Evolutionary conservation across 1,140 invertebrate genomes (phyloP), one percentile per base, ranked within the genome.

Genomic region (Trichogramma pretiosum): DNA sequence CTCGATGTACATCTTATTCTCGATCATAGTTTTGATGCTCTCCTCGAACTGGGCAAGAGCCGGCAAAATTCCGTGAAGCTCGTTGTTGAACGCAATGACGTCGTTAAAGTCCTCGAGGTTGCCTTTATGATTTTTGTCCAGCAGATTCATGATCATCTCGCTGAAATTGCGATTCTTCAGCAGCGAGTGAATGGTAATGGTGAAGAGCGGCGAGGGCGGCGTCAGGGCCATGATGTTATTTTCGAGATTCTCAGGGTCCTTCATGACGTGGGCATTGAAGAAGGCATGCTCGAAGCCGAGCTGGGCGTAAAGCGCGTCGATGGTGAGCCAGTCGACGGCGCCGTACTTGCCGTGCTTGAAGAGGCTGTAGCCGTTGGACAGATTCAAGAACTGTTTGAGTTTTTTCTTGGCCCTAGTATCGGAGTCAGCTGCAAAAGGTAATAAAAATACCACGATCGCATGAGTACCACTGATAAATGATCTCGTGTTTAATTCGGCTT

Each of bases 271-370:
- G 32, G 41, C 30, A 18, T 45, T 45, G 37, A 50, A 50, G 32
- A 50, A 50, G 37, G 48, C 48, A 32, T 50, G 42, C 28, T 50
- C 48, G 32, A 46, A 50, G 10, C 48, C 48, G 2, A 46, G 10
- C 1, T 41, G 40, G 8, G 48, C 48, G 21, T 50, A 50, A 13
- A 45, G 30, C 9, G 7, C 28, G 17, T 50, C 48, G 5, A 33
- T 50, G 2, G 21, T 14, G 16, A 44, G 42, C 48, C 48, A 50
- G 34, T 45, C 37, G 11, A 8, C 17, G n/a, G 26, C 23, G 9
- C 37, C 42, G 1, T 34, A 33, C 2, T n/a, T 5, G 1, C 14
- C 35, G 0, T n/a, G 14, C 1, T 23, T 35, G 28, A 50, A 50
- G 2, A 50, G 43, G 7, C 28, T 21, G 23, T 26, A 7, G 7